phyloP scores from a whole-genome alignment of 2,113 vertebrate species.

The Erinaceus europaeus region DNA sequence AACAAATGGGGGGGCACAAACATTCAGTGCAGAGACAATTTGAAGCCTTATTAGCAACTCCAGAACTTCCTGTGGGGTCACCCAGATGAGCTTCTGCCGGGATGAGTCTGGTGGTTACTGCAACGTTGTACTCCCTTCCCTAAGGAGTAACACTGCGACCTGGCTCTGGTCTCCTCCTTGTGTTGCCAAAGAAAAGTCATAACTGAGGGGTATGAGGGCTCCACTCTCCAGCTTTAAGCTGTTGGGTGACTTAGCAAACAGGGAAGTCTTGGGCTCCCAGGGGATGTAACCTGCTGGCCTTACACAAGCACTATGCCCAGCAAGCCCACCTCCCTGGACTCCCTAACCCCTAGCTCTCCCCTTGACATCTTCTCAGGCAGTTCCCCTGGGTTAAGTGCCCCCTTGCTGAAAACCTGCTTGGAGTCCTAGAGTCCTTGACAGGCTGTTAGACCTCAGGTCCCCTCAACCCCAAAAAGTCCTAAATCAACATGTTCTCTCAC shows the following conservation, averaged over 20 bases:
- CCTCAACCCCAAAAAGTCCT: background rate
- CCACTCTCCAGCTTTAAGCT: background rate
- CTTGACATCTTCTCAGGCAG: no score
- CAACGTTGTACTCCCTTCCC: background rate
- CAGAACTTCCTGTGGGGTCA: background rate
- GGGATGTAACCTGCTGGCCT: background rate
- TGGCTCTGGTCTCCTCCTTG: background rate
- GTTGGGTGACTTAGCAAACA: background rate
- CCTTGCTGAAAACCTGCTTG: background rate
- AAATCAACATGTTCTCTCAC: background rate
- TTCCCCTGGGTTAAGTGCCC: no score
- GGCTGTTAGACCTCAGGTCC: background rate
- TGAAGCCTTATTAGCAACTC: background rate
- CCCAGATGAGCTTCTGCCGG: background rate
- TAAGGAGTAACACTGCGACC: no score
- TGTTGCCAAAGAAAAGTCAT: background rate
- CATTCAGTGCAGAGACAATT: background rate
- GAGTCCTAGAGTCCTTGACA: background rate
- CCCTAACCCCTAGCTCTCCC: no score
- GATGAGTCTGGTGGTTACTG: background rate
- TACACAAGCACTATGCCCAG: background rate
- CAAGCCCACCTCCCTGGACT: no score
- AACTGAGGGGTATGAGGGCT: no score
- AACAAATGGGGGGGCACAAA: background rate
- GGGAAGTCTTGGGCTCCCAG: background rate